phyloP scores from a whole-genome alignment of 35 echinoderm and acorn worm species.

The Chiridota heheva region DNA sequence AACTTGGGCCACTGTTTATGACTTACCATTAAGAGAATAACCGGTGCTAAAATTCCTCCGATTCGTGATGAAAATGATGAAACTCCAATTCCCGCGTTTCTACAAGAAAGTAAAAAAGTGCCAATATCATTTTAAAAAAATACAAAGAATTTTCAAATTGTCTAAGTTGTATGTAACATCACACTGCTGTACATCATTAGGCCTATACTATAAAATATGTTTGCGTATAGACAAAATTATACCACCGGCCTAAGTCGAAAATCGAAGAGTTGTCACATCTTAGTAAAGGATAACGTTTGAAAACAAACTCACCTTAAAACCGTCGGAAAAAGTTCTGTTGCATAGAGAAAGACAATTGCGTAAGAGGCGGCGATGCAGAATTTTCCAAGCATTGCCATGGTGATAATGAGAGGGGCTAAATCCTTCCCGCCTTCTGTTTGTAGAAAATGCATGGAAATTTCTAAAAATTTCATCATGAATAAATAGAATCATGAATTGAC shows the following conservation, averaged over 20 bases:
- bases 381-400: conserved; percentile 91
- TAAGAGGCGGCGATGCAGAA: conserved; percentile 89
- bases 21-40: conserved; percentile 75
- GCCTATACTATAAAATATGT: not conserved
- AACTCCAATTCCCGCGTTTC: conserved; percentile 88
- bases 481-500: too few species aligned
- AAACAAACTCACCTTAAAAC: conserved; percentile 63
- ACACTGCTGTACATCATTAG: not conserved
- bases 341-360: conserved; percentile 91
- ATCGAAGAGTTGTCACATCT: not conserved
- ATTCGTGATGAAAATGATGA: conserved; percentile 88
- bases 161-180: not conserved
- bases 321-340: conserved; percentile 86
- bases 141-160: too few species aligned
- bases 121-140: not conserved
- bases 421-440: conserved; percentile 65
- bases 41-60: conserved; percentile 85
- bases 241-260: not conserved
- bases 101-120: conserved; percentile 17
- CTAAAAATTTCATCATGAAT: too few species aligned
- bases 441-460: too few species aligned
- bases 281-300: not conserved
- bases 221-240: not conserved
- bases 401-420: conserved; percentile 72
- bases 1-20: not conserved